Conservation (phyloP, 2,113 vertebrate species). For the Callopanchax toddi region DNA sequence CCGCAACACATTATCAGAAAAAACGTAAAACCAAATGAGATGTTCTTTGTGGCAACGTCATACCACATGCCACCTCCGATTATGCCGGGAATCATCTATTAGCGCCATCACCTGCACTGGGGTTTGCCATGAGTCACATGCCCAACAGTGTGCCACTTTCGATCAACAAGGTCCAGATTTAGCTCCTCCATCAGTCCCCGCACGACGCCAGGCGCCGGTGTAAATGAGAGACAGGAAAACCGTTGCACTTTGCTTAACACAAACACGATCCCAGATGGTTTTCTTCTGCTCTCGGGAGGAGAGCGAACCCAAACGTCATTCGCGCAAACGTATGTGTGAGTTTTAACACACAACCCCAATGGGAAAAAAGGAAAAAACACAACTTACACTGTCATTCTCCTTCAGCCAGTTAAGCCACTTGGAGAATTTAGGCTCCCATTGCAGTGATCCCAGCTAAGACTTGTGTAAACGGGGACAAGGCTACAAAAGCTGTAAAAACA, state of each 20-base stretch:
- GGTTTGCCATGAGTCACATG: slow-evolving; percentile 61
- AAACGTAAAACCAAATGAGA: background rate
- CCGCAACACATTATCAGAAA: background rate
- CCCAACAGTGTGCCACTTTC: slow-evolving; percentile 66
- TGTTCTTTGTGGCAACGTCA: slow-evolving; percentile 20
- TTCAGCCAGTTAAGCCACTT: slow-evolving; percentile 35
- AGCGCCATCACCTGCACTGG: slow-evolving; percentile 61
- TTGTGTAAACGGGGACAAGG: slow-evolving; percentile 6
- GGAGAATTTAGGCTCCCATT: slow-evolving; percentile 21
- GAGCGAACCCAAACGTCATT: slow-evolving; percentile 55
- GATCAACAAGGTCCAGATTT: slow-evolving; percentile 72
- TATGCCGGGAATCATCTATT: slow-evolving; percentile 69
- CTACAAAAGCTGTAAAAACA: slow-evolving; percentile 5
- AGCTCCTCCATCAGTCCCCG: slow-evolving; percentile 65
- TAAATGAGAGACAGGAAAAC: slow-evolving; percentile 57
- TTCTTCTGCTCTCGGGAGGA: slow-evolving; percentile 64
- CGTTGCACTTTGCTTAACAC: slow-evolving; percentile 80
- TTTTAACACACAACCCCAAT: slow-evolving; percentile 59
- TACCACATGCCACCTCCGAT: slow-evolving; percentile 61
- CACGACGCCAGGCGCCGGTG: slow-evolving; percentile 62
- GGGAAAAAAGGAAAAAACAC: background rate
- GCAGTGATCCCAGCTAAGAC: slow-evolving; percentile 24
- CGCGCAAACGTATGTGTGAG: slow-evolving; percentile 70
- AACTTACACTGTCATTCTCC: slow-evolving; percentile 30
- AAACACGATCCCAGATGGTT: slow-evolving; percentile 79